Conservation (phyloP, 2,797 vertebrate genomes). For the Phrynocephalus vlangalii region DNA sequence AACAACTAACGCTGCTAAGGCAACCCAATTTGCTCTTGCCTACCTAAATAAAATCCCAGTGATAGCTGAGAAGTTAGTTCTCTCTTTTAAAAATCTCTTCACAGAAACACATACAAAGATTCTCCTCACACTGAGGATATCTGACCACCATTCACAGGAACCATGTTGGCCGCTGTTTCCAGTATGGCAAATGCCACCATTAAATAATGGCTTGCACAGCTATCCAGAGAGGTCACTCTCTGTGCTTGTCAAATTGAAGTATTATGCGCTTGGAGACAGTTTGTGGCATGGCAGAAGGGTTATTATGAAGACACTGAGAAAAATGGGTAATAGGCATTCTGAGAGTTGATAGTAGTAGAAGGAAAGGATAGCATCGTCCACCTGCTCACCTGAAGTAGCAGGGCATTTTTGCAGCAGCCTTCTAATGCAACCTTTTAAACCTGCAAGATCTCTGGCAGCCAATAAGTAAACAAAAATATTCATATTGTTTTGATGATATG, state of each 20-base stretch:
- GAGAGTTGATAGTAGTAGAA: too few relatives aligned
- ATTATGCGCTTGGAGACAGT: too few relatives aligned
- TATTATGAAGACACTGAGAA: neutral
- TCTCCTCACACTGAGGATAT: neutral
- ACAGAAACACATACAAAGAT: neutral
- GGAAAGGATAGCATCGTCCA: neutral
- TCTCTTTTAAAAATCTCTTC: conserved; percentile 12
- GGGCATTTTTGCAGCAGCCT: neutral
- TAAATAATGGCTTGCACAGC: neutral
- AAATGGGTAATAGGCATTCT: neutral
- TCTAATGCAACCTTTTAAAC: neutral
- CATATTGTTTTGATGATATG: neutral
- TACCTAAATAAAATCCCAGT: neutral
- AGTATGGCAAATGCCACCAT: neutral
- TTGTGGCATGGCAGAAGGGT: neutral
- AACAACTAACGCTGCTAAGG: neutral
- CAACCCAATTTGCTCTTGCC: neutral
- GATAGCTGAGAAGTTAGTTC: neutral
- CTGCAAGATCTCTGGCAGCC: neutral
- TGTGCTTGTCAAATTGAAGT: too few relatives aligned
- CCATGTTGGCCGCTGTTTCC: neutral
- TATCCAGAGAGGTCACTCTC: too few relatives aligned
- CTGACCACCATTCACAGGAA: neutral
- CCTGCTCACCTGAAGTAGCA: neutral
- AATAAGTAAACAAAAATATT: too few relatives aligned